Conservation (phyloP, 2,113 vertebrate genomes). For the Poeciliopsis turrubarensis region DNA sequence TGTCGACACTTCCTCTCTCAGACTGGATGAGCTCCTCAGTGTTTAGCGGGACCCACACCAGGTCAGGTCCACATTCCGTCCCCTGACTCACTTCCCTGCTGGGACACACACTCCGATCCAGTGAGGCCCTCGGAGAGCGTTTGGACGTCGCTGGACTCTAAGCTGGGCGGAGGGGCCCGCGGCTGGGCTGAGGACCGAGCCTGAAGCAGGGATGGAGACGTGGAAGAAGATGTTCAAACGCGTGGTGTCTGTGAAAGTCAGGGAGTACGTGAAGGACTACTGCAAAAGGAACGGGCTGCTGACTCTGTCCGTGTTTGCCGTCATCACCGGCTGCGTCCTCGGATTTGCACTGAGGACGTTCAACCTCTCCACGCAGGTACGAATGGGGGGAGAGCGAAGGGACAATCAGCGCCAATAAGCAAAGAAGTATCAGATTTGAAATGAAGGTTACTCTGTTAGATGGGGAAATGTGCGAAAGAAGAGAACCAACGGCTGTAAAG, state of each 20-base stretch:
- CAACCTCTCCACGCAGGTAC: constrained; percentile 86
- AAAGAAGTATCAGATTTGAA: not conserved
- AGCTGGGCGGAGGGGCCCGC: constrained; percentile 3
- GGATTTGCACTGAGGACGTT: constrained; percentile 83
- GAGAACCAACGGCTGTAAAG: not conserved
- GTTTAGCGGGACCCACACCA: constrained; percentile 11
- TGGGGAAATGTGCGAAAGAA: not conserved
- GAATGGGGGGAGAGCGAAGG: not conserved
- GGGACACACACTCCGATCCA: not conserved
- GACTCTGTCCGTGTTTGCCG: constrained; percentile 84
- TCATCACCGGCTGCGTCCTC: constrained; percentile 82
- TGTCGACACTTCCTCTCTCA: constrained; percentile 52
- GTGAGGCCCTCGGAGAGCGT: constrained; percentile 8
- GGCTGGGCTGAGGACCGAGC: not conserved
- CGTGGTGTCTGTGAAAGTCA: constrained; percentile 47
- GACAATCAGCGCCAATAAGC: not conserved
- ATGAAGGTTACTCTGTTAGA: not conserved
- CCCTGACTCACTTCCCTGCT: constrained; percentile 6
- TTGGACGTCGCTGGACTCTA: not conserved
- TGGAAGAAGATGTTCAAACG: constrained; percentile 30
- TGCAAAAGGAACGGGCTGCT: constrained; percentile 85
- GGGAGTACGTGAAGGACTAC: constrained; percentile 67
- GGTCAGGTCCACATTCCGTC: constrained; percentile 9
- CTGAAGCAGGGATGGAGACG: constrained; percentile 49
- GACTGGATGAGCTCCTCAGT: constrained; percentile 35